phyloP scores from a whole-genome alignment of 2,797 vertebrate genomes.

The Bradypus variegatus region DNA sequence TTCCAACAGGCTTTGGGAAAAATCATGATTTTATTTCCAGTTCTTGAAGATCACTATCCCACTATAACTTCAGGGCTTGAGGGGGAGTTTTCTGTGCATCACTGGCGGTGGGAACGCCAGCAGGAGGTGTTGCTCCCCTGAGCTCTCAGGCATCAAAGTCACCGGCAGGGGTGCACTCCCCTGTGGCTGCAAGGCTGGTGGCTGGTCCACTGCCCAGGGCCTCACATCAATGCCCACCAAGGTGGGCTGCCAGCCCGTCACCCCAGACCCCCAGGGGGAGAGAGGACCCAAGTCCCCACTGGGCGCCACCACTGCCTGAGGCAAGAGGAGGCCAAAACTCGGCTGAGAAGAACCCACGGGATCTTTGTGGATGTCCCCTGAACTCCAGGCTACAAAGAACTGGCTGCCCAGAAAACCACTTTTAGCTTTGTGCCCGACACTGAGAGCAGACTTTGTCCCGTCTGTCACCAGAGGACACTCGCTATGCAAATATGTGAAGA shows the following conservation, averaged over 20 bases:
- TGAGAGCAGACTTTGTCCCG: neutral
- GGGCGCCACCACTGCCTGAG: neutral
- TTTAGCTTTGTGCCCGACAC: neutral
- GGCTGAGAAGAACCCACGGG: neutral
- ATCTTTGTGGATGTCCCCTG: neutral
- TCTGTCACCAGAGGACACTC: neutral
- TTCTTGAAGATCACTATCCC: constrained; percentile 65
- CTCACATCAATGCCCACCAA: fast-evolving
- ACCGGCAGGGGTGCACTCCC: neutral
- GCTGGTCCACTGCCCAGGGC: neutral
- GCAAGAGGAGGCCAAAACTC: neutral
- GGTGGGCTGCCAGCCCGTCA: neutral
- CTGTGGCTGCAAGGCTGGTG: too few relatives aligned
- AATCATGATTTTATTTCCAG: constrained; percentile 63
- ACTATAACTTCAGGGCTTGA: constrained; percentile 59
- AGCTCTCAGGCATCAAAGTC: constrained; percentile 29
- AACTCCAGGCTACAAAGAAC: neutral
- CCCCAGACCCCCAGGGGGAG: neutral
- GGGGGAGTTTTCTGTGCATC: constrained; percentile 64
- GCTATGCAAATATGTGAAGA: neutral
- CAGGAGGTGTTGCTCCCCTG: constrained; percentile 56
- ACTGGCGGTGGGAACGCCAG: constrained; percentile 61
- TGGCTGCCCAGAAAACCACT: neutral
- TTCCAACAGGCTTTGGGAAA: constrained; percentile 60
- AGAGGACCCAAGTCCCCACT: neutral